These are phyloP conservation scores for Salarias fasciatus DNA, from an alignment of 2,797 vertebrate species.

Conservation along the genomic window DNA sequence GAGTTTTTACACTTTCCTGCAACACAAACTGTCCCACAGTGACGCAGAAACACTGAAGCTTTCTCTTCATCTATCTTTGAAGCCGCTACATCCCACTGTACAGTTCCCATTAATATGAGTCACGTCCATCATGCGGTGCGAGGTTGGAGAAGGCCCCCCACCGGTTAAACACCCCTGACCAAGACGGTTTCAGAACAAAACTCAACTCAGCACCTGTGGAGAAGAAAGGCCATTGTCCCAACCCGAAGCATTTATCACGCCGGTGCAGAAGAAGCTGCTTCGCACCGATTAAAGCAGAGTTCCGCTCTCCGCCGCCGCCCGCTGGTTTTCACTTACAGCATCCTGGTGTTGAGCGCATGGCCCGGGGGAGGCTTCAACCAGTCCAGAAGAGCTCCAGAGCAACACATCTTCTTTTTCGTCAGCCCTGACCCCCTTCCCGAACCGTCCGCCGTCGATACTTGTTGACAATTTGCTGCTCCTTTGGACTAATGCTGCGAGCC, in stretches of 20 bases:
- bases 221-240: background rate
- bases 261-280: constrained; percentile 3
- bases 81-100: too few relatives aligned
- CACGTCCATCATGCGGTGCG: too few relatives aligned
- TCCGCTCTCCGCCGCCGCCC: background rate
- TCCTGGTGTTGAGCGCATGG: background rate
- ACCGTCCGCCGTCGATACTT: background rate
- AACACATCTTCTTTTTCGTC: constrained; percentile 3
- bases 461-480: constrained; percentile 10
- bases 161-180: background rate
- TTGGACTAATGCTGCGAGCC: constrained; percentile 9
- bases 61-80: too few relatives aligned
- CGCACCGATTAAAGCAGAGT: background rate
- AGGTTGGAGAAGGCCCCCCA: background rate
- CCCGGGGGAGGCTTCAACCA: background rate
- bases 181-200: background rate
- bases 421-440: constrained; percentile 3
- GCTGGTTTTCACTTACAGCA: background rate
- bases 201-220: background rate
- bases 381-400: background rate
- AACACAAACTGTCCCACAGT: too few relatives aligned
- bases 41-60: too few relatives aligned
- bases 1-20: too few relatives aligned
- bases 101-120: too few relatives aligned
- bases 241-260: constrained; percentile 33